These are phyloP conservation scores for Drosophila borealis DNA, from an alignment of 2,888 invertebrate species.

Conservation along the genomic window DNA sequence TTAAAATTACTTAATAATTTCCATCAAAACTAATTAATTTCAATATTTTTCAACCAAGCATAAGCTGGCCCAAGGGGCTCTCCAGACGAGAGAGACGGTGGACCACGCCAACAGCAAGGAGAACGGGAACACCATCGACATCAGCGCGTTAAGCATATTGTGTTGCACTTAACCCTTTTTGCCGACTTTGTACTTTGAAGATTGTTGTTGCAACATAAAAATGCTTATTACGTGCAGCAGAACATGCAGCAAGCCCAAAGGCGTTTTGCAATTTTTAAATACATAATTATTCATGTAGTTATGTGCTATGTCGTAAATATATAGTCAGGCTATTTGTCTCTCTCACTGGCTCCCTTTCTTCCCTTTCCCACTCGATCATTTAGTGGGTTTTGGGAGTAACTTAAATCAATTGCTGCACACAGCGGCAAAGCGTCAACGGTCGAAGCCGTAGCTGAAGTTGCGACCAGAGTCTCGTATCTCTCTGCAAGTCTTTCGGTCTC, in stretches of 20 bases:
- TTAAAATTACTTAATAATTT: constrained; percentile 79
- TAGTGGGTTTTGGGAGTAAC: constrained; percentile 61
- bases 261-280: constrained; percentile 55
- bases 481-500: constrained; percentile 19
- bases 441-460: constrained; percentile 30
- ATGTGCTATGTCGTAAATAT: constrained; percentile 31
- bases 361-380: constrained; percentile 10
- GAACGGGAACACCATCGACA: constrained; percentile 34
- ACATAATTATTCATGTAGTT: constrained; percentile 27
- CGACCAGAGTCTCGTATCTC: constrained; percentile 2
- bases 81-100: constrained; percentile 5
- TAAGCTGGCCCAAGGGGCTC: constrained; percentile 33
- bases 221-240: constrained; percentile 68
- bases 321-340: constrained; percentile 15
- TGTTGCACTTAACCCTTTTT: constrained; percentile 54
- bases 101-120: constrained; percentile 18
- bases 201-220: constrained; percentile 66
- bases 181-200: constrained; percentile 41
- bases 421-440: constrained; percentile 54
- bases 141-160: constrained; percentile 59
- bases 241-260: constrained; percentile 59
- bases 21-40: constrained; percentile 76
- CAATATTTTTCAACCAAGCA: constrained; percentile 68
- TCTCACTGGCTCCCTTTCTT: constrained; percentile 1
- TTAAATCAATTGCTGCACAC: constrained; percentile 79